These are phyloP conservation scores for Pachymerium ferrugineum DNA, from an alignment of 2,888 invertebrate species.

Conservation along the genomic window DNA sequence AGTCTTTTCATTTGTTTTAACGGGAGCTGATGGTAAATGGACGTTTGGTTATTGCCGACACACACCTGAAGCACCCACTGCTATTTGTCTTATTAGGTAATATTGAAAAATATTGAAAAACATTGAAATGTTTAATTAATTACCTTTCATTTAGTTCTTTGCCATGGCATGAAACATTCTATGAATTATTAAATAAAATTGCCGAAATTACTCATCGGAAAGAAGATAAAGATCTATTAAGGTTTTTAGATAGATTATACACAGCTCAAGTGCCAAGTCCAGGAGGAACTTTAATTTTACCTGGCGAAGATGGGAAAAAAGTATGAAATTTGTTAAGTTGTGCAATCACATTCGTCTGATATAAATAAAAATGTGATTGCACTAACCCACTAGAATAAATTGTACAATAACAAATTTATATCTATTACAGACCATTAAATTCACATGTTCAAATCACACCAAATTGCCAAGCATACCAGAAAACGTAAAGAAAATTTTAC, in stretches of 20 bases:
- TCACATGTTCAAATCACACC: slow-evolving; percentile 64
- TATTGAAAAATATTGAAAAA: neutral
- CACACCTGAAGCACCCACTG: slow-evolving; percentile 80
- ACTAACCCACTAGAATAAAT: neutral
- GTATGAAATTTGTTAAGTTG: no score
- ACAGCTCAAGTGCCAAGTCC: slow-evolving; percentile 63
- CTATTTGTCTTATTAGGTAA: slow-evolving; percentile 54
- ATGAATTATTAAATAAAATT: slow-evolving; percentile 74
- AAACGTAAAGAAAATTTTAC: slow-evolving; percentile 63
- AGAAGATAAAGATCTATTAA: slow-evolving; percentile 56
- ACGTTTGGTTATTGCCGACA: slow-evolving; percentile 96
- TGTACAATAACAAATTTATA: neutral
- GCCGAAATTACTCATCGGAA: slow-evolving; percentile 65
- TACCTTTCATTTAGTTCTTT: slow-evolving; percentile 72
- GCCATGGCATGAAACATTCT: slow-evolving; percentile 96
- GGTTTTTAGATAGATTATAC: slow-evolving; percentile 63
- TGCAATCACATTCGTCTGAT: no score
- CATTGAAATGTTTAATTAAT: no score
- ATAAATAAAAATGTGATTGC: neutral
- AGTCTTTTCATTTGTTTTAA: slow-evolving; percentile 94
- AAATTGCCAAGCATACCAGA: slow-evolving; percentile 90
- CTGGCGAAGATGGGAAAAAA: neutral
- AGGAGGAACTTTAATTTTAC: slow-evolving; percentile 46
- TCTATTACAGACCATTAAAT: neutral
- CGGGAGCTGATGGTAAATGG: slow-evolving; percentile 90